Percentiles rank a stretch among this genome's conserved stretches.
These are phyloP conservation scores for Aphis gossypii DNA, from an alignment of 1,140 invertebrate species.

Conservation along the genomic window DNA sequence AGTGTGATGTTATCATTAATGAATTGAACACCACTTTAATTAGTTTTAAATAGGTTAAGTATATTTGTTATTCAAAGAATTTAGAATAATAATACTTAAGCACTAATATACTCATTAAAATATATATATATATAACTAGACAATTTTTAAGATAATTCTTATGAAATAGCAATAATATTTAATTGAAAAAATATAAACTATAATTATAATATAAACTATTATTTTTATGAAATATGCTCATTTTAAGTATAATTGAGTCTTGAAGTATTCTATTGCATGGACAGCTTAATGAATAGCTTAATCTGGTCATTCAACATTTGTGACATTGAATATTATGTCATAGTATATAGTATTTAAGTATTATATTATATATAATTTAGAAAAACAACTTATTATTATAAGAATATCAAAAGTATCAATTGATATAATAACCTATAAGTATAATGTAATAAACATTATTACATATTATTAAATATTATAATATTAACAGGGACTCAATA, in stretches of 20 bases:
- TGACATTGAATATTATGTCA: neutral
- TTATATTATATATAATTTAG: neutral
- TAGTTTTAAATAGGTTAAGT: too few species aligned
- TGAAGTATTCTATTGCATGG: neutral
- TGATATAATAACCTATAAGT: neutral
- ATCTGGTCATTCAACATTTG: neutral
- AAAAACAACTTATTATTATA: neutral
- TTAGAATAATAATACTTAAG: too few species aligned
- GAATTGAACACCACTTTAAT: neutral
- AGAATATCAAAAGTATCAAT: neutral
- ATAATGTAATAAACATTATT: neutral
- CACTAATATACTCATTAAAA: too few species aligned
- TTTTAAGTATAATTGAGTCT: neutral
- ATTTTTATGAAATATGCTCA: neutral
- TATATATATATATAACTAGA: neutral
- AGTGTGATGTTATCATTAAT: neutral
- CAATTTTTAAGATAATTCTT: neutral
- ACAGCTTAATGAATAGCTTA: neutral
- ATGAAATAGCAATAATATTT: neutral
- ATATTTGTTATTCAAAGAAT: too few species aligned
- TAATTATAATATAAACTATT: too few species aligned
- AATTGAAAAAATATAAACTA: too few species aligned
- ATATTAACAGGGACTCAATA: neutral
- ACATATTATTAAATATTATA: neutral
- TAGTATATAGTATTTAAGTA: neutral